These are phyloP conservation scores for Ia io DNA, from an alignment of 2,113 vertebrate species.

Conservation along the genomic window DNA sequence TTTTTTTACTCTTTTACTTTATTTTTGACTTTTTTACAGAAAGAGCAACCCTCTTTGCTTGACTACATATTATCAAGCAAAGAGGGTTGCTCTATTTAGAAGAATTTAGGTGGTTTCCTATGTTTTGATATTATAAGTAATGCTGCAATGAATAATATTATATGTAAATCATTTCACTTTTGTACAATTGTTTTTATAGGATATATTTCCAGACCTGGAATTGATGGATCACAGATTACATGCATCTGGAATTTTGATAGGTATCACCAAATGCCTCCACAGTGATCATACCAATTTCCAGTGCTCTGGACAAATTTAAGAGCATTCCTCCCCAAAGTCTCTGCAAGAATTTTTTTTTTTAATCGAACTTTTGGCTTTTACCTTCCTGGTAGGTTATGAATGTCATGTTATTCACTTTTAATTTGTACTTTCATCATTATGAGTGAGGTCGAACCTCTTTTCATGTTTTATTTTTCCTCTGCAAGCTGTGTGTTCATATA, in stretches of 20 bases:
- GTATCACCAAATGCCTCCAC: background rate
- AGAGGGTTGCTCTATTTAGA: background rate
- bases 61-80: background rate
- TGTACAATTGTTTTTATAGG: background rate
- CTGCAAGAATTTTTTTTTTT: background rate
- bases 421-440: background rate
- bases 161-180: background rate
- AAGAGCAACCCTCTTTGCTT: background rate
- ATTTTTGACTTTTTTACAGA: background rate
- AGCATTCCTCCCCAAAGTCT: background rate
- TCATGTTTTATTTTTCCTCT: background rate
- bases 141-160: background rate
- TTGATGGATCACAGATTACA: background rate
- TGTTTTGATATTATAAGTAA: background rate
- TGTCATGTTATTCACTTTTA: background rate
- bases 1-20: background rate
- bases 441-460: background rate
- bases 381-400: background rate
- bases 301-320: background rate
- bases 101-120: background rate
- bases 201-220: background rate
- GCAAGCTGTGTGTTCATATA: background rate
- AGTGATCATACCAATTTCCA: background rate
- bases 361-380: background rate
- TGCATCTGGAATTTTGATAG: background rate